phyloP scores from a whole-genome alignment of 2,888 invertebrate species.

The Parnassius orleans region DNA sequence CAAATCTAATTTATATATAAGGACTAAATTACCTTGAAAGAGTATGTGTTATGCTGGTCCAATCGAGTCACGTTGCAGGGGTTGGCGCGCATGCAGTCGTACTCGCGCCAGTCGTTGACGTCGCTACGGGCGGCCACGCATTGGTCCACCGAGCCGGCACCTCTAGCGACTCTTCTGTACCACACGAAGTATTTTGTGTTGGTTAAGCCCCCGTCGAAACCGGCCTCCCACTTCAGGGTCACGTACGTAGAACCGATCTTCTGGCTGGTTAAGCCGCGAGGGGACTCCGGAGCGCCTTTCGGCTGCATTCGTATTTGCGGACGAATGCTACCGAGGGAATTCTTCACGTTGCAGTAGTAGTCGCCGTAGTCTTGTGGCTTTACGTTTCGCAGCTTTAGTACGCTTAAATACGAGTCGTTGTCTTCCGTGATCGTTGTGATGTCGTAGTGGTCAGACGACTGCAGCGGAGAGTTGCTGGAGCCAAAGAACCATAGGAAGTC shows the following conservation, averaged over 20 bases:
- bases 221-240: conserved; percentile 91
- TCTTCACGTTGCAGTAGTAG: conserved; percentile 93
- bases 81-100: conserved; percentile 91
- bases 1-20: background rate
- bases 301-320: conserved; percentile 90
- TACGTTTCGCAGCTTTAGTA: conserved; percentile 86
- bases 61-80: conserved; percentile 93
- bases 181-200: conserved; percentile 94
- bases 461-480: conserved; percentile 86
- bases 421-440: conserved; percentile 90
- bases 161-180: conserved; percentile 86
- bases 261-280: conserved; percentile 85
- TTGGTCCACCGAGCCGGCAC: conserved; percentile 58
- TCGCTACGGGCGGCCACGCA: conserved; percentile 58
- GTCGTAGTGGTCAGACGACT: conserved; percentile 91
- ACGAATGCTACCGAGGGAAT: conserved; percentile 88
- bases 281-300: conserved; percentile 93
- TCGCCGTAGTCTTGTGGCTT: conserved; percentile 94
- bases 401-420: conserved; percentile 92
- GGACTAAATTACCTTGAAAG: conserved; percentile 85
- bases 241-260: conserved; percentile 90
- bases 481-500: conserved; percentile 96
- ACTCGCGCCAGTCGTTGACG: conserved; percentile 88
- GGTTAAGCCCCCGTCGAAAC: conserved; percentile 93
- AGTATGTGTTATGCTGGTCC: conserved; percentile 92